A percentile compares a stretch with the other conserved stretches of the same genome.
Evolutionary conservation across 2,113 vertebrate genomes (phyloP).

Genomic region (Osmerus eperlanus): DNA sequence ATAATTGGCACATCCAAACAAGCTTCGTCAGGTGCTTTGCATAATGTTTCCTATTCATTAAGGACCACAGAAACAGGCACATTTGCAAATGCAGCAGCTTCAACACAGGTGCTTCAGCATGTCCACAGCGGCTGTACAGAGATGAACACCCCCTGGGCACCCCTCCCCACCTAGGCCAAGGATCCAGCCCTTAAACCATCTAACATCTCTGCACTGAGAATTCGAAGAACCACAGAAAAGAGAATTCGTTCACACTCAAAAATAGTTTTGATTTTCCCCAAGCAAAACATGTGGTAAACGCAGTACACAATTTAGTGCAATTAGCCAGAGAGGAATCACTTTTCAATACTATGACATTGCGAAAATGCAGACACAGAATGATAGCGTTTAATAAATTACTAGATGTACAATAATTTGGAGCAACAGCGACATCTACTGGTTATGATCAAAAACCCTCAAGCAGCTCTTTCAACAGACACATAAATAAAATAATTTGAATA

Average conservation of each 20-base stretch:
- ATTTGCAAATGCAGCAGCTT: constrained; percentile 29
- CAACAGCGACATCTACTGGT: constrained; percentile 52
- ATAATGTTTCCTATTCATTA: constrained; percentile 42
- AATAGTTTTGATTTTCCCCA: constrained; percentile 35
- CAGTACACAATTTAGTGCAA: constrained; percentile 52
- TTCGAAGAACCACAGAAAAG: constrained; percentile 1
- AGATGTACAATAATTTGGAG: constrained; percentile 3
- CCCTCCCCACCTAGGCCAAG: constrained; percentile 28
- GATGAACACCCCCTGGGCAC: no score
- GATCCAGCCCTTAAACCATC: constrained; percentile 61
- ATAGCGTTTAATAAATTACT: constrained; percentile 27
- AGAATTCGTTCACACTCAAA: constrained; percentile 17
- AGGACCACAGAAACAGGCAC: constrained; percentile 47
- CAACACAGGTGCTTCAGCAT: not conserved
- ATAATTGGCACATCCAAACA: constrained; percentile 65
- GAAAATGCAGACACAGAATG: constrained; percentile 15
- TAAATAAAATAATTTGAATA: not conserved
- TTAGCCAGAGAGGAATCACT: constrained; percentile 19
- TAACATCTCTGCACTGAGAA: constrained; percentile 1
- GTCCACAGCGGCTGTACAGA: not conserved
- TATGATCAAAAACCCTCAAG: constrained; percentile 11
- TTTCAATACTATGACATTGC: constrained; percentile 12
- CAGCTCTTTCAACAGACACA: constrained; percentile 3
- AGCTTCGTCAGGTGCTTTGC: constrained; percentile 31
- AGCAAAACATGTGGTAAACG: constrained; percentile 44